Evolutionary conservation across 2,797 vertebrate genomes (phyloP).

Genomic region (Rhyacichthys aspro): DNA sequence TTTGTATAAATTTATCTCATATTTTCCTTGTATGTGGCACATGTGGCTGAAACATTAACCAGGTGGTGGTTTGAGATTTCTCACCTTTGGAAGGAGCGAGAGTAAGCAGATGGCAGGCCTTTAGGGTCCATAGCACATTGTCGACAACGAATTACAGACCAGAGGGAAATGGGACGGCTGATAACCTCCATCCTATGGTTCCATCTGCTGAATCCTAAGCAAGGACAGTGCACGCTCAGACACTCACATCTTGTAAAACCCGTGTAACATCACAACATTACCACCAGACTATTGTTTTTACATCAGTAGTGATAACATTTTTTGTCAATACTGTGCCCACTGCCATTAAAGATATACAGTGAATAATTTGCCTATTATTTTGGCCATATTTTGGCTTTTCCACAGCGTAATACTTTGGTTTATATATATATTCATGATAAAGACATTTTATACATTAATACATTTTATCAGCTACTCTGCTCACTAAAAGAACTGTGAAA

Average conservation of each 20-base stretch:
- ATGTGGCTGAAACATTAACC: constrained; percentile 65
- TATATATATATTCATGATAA: no score
- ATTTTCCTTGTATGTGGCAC: constrained; percentile 13
- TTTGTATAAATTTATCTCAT: background rate
- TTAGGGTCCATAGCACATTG: constrained; percentile 84
- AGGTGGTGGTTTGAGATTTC: constrained; percentile 77
- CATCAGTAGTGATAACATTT: constrained; percentile 12
- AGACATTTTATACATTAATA: no score
- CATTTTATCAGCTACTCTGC: no score
- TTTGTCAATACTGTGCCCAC: background rate
- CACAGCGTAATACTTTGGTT: no score
- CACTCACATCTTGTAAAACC: constrained; percentile 58
- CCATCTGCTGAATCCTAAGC: constrained; percentile 85
- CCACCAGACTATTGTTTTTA: constrained; percentile 3
- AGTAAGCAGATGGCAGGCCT: constrained; percentile 84
- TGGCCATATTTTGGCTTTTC: no score
- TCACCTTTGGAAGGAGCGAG: constrained; percentile 81
- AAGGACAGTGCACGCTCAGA: constrained; percentile 71
- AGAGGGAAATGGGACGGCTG: constrained; percentile 81
- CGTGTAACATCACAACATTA: constrained; percentile 36
- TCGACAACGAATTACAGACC: constrained; percentile 82
- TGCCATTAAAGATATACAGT: background rate
- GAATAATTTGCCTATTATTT: background rate
- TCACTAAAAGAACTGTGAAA: no score
- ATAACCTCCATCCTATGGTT: constrained; percentile 82